Evolutionary conservation across 2,113 vertebrate genomes (phyloP), one percentile per base, ranked within the genome.

Genomic region (Planiliza haematocheilus): DNA sequence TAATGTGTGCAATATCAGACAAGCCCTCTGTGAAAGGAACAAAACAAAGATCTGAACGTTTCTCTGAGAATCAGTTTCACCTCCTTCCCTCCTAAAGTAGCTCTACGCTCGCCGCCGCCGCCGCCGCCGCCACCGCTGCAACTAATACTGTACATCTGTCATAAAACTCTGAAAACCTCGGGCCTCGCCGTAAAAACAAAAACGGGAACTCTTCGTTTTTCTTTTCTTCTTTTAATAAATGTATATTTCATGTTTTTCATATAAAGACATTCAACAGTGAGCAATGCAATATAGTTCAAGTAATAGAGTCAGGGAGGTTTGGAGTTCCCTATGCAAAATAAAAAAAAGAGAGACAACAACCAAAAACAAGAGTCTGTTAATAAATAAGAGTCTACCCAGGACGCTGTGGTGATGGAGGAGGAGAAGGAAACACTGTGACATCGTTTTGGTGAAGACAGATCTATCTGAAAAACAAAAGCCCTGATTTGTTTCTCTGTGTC

Each of bases 251-350:
- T 30, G 24, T 30, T 30, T 30, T 78, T 70, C 53, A 81, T 92
- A 93, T 86, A 92, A 93, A 94, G 88, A 94, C 91, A 94, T 94
- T 94, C 93, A 92, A 91, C 90, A 92, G 91, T 91, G 92, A 93
- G 90, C 82, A 81, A 93, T 89, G 88, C 87, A 88, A 89, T 85
- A 90, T 43, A 79, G 90, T 93, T 93, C 93, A 93, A 93, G 92
- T 93, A 92, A 89, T 90, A 86, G 81, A 91, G 80, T 84, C 46
- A 41, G 65, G 85, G 70, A 82, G 56, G 75, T 67, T 64, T 43
- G 45, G 66, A 87, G 84, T 80, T 87, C 88, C 78, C 82, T 39
- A 52, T 70, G 50, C 8, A 42, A 68, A 77, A 50, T 67, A 64
- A 7, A 53, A 71, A 72, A 9, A 37, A 50, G 66, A 61, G 10